Base-by-base conservation (phyloP, 2,113 vertebrate genomes). In the Callipepla californica region DNA sequence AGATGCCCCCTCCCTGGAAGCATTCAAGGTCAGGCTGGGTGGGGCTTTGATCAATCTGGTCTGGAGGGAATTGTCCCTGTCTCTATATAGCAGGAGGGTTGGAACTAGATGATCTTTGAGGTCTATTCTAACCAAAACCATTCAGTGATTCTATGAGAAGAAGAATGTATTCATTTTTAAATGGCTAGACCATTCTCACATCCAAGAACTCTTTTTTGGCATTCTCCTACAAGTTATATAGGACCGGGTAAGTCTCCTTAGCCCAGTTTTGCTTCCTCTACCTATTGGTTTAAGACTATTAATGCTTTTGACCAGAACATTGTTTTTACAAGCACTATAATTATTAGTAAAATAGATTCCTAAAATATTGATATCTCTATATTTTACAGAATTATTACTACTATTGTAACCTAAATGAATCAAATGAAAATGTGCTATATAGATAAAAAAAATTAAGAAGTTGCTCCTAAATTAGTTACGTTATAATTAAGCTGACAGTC, bases 221-320 rank as follows among this genome's bases (percentile, higher is more conserved):
- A 9, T 62, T 83, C 19, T 74, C 23, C 8, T 63, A 25, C 25
- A 59, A 57, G 16, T 5, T 28, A 0, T 32, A 23, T 58, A 20
- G 2, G 0, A 0, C 44, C 44, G 84, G 7, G 7, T n/a, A 80
- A 77, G 59, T 44, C 10, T 70, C 3, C 3, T 73, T 4, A 48
- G 6, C 20, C 17, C 17, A 16, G 9, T 38, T 23, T 85, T 58
- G 9, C 74, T 66, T 67, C 18, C 12, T 72, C 14, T 23, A 11
- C 7, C 57, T 61, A 16, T 23, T 81, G 65, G 2, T 32, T 87
- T 69, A n/a, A 8, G 6, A 48, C 50, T 70, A 75, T 19, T 8
- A 62, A 23, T 2, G 51, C 22, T 47, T 85, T 47, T 26, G 75
- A 79, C 1, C 5, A 80, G 51, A 6, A 5, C 3, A 4, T 57